phyloP scores from a whole-genome alignment of 2,113 vertebrate species.

The Crotalus tigris region DNA sequence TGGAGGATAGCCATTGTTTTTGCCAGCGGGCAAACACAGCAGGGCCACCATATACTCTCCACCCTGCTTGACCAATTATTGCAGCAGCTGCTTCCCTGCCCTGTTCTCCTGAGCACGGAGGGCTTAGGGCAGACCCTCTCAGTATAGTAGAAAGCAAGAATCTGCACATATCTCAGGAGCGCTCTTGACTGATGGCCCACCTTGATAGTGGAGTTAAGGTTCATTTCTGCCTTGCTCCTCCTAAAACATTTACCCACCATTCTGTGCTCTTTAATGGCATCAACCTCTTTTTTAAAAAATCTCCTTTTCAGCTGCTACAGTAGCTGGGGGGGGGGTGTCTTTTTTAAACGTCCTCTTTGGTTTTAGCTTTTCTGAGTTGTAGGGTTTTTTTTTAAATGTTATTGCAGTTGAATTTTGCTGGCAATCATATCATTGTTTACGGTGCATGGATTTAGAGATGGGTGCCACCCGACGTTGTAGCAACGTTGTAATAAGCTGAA shows the following conservation, averaged over 20 bases:
- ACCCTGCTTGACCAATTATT: background rate
- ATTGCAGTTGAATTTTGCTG: background rate
- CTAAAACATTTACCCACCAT: background rate
- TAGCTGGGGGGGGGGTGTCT: background rate
- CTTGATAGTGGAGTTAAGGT: background rate
- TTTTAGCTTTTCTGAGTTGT: background rate
- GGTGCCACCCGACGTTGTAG: background rate
- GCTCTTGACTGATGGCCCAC: background rate
- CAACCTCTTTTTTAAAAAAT: background rate
- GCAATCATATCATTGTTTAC: background rate
- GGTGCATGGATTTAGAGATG: background rate
- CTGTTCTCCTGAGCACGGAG: background rate
- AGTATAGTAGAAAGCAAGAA: accelerated
- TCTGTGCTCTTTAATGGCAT: background rate
- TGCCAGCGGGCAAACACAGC: background rate
- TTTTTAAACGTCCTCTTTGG: background rate
- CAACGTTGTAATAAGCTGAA: background rate
- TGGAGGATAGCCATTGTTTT: background rate
- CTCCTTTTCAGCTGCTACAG: background rate
- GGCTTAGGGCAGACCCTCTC: background rate
- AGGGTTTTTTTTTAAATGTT: background rate
- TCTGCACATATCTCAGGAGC: background rate
- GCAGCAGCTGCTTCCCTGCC: background rate
- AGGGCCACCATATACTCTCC: background rate
- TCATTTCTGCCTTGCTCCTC: background rate